These are phyloP conservation scores for Sturnira hondurensis DNA, from an alignment of 2,113 vertebrate genomes.

Conservation along the genomic window DNA sequence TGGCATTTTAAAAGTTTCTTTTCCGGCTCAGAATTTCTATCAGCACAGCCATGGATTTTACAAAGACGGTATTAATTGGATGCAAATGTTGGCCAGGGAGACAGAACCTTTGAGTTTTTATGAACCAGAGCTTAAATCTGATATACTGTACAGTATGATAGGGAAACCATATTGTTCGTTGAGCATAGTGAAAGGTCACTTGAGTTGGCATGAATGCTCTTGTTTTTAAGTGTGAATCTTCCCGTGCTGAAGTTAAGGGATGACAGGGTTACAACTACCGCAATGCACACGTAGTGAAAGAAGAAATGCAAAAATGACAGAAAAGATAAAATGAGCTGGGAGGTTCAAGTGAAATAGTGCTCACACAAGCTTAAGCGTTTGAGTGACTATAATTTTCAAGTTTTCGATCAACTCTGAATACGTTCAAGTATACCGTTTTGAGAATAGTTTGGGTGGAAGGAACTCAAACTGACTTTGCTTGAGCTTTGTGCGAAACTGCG, in stretches of 20 bases:
- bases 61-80: slow-evolving; percentile 66
- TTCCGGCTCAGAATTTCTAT: slow-evolving; percentile 46
- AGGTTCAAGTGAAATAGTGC: background rate
- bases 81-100: slow-evolving; percentile 69
- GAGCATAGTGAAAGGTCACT: slow-evolving; percentile 27
- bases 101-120: slow-evolving; percentile 55
- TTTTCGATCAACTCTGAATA: background rate
- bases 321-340: background rate
- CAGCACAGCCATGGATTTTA: slow-evolving; percentile 55
- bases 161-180: background rate
- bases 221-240: background rate
- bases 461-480: background rate
- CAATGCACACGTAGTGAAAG: background rate
- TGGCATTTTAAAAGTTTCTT: slow-evolving; percentile 64
- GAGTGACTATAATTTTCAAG: background rate
- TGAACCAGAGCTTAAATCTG: slow-evolving; percentile 35
- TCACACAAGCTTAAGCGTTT: background rate
- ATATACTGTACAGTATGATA: background rate
- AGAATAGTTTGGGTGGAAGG: background rate
- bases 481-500: background rate
- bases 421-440: background rate
- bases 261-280: background rate
- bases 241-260: background rate
- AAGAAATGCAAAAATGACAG: background rate
- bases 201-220: background rate